phyloP scores from a whole-genome alignment of 2,888 invertebrate species.

The Pterostichus madidus region DNA sequence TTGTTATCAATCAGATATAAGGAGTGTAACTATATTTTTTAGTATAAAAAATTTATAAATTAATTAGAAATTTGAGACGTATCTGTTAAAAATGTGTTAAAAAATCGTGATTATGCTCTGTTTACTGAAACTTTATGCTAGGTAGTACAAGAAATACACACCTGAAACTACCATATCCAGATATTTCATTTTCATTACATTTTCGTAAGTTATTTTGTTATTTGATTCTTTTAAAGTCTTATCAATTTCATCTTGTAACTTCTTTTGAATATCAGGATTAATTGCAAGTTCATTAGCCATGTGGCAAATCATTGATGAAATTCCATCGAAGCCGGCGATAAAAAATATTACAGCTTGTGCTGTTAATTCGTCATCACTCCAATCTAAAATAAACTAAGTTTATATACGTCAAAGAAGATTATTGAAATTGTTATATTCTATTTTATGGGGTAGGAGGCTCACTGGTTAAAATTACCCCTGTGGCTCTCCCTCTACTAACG shows the following conservation, averaged over 20 bases:
- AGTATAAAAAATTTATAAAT: too few relatives aligned
- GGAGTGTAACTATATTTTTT: too few relatives aligned
- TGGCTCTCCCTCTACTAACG: too few relatives aligned
- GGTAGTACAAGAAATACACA: constrained; percentile 69
- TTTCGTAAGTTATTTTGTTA: constrained; percentile 78
- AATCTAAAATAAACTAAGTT: constrained; percentile 34
- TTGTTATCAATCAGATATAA: too few relatives aligned
- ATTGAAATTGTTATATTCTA: too few relatives aligned
- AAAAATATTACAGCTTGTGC: constrained; percentile 79
- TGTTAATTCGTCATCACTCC: constrained; percentile 78
- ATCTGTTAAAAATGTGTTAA: too few relatives aligned
- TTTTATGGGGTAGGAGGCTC: too few relatives aligned
- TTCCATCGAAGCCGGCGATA: constrained; percentile 78
- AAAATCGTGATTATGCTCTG: too few relatives aligned
- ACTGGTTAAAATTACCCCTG: too few relatives aligned
- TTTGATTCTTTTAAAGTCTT: constrained; percentile 68
- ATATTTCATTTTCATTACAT: constrained; percentile 80
- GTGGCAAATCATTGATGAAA: constrained; percentile 77
- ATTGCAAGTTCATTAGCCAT: constrained; percentile 80
- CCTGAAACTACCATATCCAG: constrained; percentile 82
- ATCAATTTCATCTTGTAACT: constrained; percentile 77
- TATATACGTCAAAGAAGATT: constrained; percentile 70
- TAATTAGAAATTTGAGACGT: too few relatives aligned
- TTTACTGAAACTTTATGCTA: too few relatives aligned
- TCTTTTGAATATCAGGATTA: constrained; percentile 81